Evolutionary conservation across 2,113 vertebrate genomes (phyloP), one percentile per base, ranked within the genome.

Genomic region (Tetrao urogallus): DNA sequence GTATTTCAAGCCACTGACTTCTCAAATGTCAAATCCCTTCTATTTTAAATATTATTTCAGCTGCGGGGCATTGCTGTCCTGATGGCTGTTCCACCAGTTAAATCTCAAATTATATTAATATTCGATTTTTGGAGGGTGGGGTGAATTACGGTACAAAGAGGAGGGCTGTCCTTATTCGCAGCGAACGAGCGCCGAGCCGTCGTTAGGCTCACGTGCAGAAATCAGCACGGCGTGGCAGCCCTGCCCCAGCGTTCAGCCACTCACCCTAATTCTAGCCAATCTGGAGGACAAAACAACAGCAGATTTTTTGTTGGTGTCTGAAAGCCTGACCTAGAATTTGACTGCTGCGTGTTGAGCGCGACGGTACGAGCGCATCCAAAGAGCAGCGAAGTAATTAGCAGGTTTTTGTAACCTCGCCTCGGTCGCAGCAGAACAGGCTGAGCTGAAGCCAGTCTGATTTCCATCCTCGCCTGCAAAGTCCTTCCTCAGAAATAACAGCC

Each of bases 1-100:
- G 98, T 99, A 98, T 99, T 99, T 98, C 98, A 98, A 98, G 98
- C 98, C 98, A 98, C 98, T 98, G 98, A 98, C 98, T 99, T 98
- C 98, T 98, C 98, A 98, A 98, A 99, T 99, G 98, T 98, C 98
- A 98, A 96, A 97, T 97, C 96, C 96, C 95, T 97, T 98, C 98
- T 98, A 98, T 98, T 98, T 98, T 98, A 98, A 98, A 98, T 98
- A 98, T 98, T 97, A 98, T 98, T 98, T 98, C 98, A 97, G 98
- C 98, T 98, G 98, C 98, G 75, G 98, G 98, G 98, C 98, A 98
- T 98, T 98, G 97, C 97, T 97, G 96, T 97, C 94, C 97, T 97
- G 97, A 98, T 98, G 98, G 97, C 96, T 97, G 97, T 97, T 98
- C 97, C 98, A 98, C 98, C 98, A 98, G 98, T 98, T 98, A 97